A percentile compares a stretch with the other conserved stretches of the same genome.
These are phyloP conservation scores for Leucosticte australis DNA, from an alignment of 2,113 vertebrate species.

Conservation along the genomic window DNA sequence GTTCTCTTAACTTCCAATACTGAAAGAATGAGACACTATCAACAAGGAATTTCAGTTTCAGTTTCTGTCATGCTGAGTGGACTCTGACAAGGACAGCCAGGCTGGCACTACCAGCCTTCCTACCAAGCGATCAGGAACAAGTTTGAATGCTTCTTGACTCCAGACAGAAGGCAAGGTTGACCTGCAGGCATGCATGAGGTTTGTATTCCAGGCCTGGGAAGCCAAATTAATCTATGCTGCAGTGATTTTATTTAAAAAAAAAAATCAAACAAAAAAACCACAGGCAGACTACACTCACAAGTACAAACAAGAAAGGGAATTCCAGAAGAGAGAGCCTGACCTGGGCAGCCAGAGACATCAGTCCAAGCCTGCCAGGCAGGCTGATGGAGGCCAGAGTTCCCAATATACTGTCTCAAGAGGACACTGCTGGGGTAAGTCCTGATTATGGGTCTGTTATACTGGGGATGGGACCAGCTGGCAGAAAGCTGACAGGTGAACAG, in stretches of 20 bases:
- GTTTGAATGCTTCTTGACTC: fast-evolving
- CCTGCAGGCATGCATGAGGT: not conserved
- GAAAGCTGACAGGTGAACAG: not conserved
- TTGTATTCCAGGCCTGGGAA: not conserved
- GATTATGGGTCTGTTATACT: not conserved
- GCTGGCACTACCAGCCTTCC: not conserved
- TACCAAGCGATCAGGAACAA: not conserved
- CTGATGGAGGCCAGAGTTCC: not conserved
- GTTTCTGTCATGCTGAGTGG: not conserved
- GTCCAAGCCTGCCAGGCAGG: not conserved
- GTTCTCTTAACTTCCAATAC: not conserved
- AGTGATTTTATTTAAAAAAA: not conserved
- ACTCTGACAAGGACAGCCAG: not conserved
- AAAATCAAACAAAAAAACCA: not conserved
- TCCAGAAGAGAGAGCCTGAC: not conserved
- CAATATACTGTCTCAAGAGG: not conserved
- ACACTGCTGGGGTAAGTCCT: not conserved
- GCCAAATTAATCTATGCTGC: not conserved
- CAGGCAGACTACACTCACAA: not conserved
- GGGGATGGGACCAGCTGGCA: not conserved
- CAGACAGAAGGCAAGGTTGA: not conserved
- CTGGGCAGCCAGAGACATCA: not conserved
- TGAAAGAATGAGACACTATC: not conserved
- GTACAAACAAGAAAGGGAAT: not conserved
- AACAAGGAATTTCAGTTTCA: not conserved